A percentile compares a stretch with the other conserved stretches of the same genome.
These are phyloP conservation scores for Urosaurus nigricauda DNA, from an alignment of 2,797 vertebrate species.

Conservation along the genomic window DNA sequence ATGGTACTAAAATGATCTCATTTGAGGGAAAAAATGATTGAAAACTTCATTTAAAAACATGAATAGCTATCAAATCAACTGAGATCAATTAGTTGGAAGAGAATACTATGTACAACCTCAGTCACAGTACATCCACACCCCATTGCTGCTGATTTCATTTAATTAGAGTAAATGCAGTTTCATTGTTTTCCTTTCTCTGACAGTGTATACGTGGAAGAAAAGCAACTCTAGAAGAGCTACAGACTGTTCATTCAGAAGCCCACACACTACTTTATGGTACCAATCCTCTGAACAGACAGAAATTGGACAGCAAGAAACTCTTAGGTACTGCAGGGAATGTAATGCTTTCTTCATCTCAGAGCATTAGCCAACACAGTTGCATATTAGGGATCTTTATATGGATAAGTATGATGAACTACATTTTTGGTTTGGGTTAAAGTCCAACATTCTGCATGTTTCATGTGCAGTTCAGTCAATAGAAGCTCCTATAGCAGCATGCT, in stretches of 20 bases:
- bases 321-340: slow-evolving; percentile 69
- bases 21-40: background rate
- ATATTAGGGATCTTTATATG: background rate
- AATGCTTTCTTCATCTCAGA: slow-evolving; percentile 2
- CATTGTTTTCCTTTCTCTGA: slow-evolving; percentile 14
- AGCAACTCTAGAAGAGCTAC: slow-evolving; percentile 94
- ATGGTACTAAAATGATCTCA: background rate
- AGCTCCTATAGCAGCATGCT: background rate
- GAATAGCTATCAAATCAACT: background rate
- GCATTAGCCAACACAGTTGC: background rate
- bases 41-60: background rate
- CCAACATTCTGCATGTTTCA: background rate
- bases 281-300: slow-evolving; percentile 94
- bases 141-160: background rate
- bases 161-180: background rate
- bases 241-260: slow-evolving; percentile 93
- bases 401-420: background rate
- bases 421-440: background rate
- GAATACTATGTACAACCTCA: background rate
- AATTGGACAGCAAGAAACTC: slow-evolving; percentile 93
- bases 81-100: background rate
- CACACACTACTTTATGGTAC: slow-evolving; percentile 94
- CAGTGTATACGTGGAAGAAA: slow-evolving; percentile 96
- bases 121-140: background rate
- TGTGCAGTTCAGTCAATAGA: background rate